A percentile compares a stretch with the other conserved stretches of the same genome.
Evolutionary conservation across 2,888 invertebrate genomes (phyloP).

Genomic region (Torymus tubicola): DNA sequence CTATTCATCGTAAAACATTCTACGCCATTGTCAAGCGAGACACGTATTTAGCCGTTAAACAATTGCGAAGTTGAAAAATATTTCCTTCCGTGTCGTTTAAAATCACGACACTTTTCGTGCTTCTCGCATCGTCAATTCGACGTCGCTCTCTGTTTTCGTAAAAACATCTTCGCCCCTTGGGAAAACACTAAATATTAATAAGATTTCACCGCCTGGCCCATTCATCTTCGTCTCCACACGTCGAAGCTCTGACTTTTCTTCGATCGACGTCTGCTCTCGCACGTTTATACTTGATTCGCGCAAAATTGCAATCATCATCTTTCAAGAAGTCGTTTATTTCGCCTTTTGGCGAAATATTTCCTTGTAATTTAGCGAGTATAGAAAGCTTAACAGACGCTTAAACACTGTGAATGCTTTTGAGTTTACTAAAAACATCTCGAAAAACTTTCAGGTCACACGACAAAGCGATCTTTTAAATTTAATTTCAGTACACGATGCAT

Average conservation of each 20-base stretch:
- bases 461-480: too few species aligned
- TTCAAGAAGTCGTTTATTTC: too few species aligned
- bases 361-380: too few species aligned
- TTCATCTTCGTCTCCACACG: conserved; percentile 4
- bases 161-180: not conserved
- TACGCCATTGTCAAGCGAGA: too few species aligned
- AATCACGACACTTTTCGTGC: not conserved
- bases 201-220: not conserved
- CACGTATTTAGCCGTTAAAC: not conserved
- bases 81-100: not conserved
- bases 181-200: conserved; percentile 59
- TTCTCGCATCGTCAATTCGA: not conserved
- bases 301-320: conserved; percentile 6
- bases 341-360: too few species aligned
- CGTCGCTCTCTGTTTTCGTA: not conserved
- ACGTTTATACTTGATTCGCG: not conserved
- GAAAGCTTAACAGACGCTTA: too few species aligned
- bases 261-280: too few species aligned
- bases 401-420: too few species aligned
- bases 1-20: too few species aligned
- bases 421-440: too few species aligned
- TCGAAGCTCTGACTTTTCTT: not conserved
- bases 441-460: too few species aligned
- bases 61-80: not conserved
- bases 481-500: too few species aligned